Percentiles rank a stretch among this genome's conserved stretches.
Conservation (phyloP, 2,888 invertebrate species). For the Ichneumoninae sp. region DNA sequence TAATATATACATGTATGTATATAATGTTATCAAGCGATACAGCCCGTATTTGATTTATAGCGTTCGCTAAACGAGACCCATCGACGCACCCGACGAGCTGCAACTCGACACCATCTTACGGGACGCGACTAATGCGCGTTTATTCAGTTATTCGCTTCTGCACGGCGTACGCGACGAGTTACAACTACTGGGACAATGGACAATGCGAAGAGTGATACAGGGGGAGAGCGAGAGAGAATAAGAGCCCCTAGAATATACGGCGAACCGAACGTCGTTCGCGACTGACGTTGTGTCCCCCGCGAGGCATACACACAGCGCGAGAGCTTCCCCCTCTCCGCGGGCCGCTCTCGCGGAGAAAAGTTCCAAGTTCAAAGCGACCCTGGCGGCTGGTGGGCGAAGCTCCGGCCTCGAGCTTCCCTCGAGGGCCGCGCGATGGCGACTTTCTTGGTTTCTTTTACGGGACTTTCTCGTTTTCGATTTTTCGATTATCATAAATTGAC, state of each 20-base stretch:
- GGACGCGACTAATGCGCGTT: constrained; percentile 21
- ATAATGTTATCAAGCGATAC: no score
- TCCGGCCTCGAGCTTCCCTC: background rate
- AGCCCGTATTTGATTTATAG: background rate
- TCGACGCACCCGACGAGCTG: constrained; percentile 41
- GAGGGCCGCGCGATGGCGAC: background rate
- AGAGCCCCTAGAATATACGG: background rate
- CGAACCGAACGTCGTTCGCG: constrained; percentile 54
- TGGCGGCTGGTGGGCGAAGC: background rate
- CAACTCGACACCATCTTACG: constrained; percentile 52
- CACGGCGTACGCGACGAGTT: constrained; percentile 19
- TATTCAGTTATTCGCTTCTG: no score
- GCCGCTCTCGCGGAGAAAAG: background rate
- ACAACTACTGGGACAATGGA: constrained; percentile 43
- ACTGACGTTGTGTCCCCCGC: constrained; percentile 29
- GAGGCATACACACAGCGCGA: background rate
- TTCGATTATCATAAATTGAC: background rate
- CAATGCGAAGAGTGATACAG: constrained; percentile 24
- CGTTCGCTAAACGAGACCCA: constrained; percentile 26
- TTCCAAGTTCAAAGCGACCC: constrained; percentile 18
- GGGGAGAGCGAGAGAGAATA: background rate
- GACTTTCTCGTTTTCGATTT: background rate
- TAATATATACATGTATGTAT: no score
- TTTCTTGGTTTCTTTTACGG: background rate
- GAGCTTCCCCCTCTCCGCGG: background rate